Conservation (phyloP, 1,140 invertebrate genomes). For the Drosophila parabipectinata region DNA sequence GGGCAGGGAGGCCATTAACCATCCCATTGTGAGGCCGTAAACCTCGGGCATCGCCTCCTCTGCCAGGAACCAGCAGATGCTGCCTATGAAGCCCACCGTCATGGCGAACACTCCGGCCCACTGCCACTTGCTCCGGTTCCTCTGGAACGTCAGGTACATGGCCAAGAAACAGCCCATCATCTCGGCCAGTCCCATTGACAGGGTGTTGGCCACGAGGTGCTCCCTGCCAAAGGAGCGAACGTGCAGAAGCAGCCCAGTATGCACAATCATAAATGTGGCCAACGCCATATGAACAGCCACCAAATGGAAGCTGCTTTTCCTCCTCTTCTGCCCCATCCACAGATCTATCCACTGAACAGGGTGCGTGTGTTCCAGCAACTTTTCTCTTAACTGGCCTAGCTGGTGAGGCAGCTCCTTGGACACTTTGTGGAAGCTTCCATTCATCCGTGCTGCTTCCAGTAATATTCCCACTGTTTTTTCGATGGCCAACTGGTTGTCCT, state of each 20-base stretch:
- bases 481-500: conserved; percentile 42
- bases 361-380: conserved; percentile 37
- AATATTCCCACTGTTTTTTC: conserved; percentile 60
- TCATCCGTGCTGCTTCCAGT: conserved; percentile 65
- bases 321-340: conserved; percentile 60
- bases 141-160: conserved; percentile 50
- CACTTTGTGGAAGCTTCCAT: conserved; percentile 64
- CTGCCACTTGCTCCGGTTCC: conserved; percentile 53
- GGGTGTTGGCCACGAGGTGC: conserved; percentile 76
- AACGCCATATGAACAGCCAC: conserved; percentile 75
- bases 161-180: conserved; percentile 75
- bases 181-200: conserved; percentile 76
- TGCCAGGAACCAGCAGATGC: conserved; percentile 60
- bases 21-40: conserved; percentile 64
- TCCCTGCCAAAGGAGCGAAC: conserved; percentile 83
- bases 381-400: conserved; percentile 55
- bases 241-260: conserved; percentile 83
- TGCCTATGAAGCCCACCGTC: conserved; percentile 51
- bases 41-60: conserved; percentile 56
- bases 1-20: conserved; percentile 63
- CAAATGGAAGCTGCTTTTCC: conserved; percentile 56
- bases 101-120: conserved; percentile 63
- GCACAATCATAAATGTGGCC: conserved; percentile 79
- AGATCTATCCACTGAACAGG: conserved; percentile 70
- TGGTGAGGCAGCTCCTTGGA: conserved; percentile 69